Evolutionary conservation across 2,888 invertebrate species (phyloP).

Genomic region (Nephrotoma flavescens): DNA sequence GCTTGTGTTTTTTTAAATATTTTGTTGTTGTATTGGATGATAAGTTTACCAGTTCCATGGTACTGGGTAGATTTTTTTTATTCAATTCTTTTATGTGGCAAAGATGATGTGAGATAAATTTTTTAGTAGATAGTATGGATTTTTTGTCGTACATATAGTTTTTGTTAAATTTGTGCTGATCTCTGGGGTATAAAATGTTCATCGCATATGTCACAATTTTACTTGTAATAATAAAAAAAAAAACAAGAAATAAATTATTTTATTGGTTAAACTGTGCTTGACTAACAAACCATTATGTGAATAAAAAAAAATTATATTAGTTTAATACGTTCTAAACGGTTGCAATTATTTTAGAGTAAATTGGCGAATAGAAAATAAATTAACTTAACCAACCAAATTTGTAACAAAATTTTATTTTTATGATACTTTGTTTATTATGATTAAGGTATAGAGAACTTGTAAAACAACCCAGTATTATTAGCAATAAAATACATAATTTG

Average conservation of each 20-base stretch:
- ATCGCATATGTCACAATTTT: neutral
- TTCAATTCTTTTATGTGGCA: neutral
- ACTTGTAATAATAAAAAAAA: neutral
- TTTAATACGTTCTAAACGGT: neutral
- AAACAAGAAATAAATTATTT: neutral
- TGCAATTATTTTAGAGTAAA: neutral
- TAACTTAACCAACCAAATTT: neutral
- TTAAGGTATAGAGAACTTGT: no score
- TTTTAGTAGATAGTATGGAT: neutral
- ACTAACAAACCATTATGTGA: neutral
- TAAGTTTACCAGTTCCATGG: neutral
- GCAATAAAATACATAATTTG: no score
- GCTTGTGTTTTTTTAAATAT: neutral
- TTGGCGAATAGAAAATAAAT: neutral
- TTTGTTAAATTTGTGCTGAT: neutral
- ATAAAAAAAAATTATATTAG: neutral
- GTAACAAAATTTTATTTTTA: no score
- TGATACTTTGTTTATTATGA: no score
- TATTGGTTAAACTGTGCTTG: neutral
- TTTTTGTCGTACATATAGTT: neutral
- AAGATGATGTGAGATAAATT: neutral
- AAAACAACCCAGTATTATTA: no score
- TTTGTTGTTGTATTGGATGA: neutral
- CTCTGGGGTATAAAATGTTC: neutral
- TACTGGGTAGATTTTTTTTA: neutral